Base-by-base conservation (phyloP, 1,140 invertebrate species). In the Eriocheir sinensis region DNA sequence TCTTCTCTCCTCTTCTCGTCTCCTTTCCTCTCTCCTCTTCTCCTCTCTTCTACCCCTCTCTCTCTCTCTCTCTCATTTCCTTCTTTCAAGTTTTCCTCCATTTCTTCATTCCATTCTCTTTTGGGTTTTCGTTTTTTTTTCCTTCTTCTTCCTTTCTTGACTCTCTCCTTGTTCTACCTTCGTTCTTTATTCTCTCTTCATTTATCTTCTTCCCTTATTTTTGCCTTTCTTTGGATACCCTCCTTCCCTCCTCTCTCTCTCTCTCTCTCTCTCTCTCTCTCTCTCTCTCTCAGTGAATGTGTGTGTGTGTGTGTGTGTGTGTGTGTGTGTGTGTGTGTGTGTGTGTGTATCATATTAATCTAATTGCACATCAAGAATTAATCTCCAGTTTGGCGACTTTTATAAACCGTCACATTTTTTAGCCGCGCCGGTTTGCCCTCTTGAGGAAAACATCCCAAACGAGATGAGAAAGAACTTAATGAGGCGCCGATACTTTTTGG, bases 401-500 rank as follows among this genome's bases (percentile, higher is more conserved):
- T 6, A n/a, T n/a, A 72, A 72, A 72, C 60, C 17, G 12, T 21
- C 17, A 72, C n/a, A n/a, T n/a, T n/a, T 72, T 72, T 72, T 72
- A 72, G 60, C 6, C 27, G 60, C 60, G 60, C 21, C 60, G 60
- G 60, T 72, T 72, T 72, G n/a, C 60, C 60, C 60, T 72, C n/a
- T n/a, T 21, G 60, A n/a, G 21, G 21, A 72, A 72, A 72, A 72
- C n/a, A 72, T 72, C 21, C 60, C 27, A 72, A 72, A 72, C 60
- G 60, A 72, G 60, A 72, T 72, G 60, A 72, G 60, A 72, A 72
- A 72, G 60, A 72, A 72, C 60, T 72, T 72, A 72, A 72, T 72
- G 60, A 72, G 60, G 60, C 60, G 60, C 60, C 17, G 12, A 72
- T n/a, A 72, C 12, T 72, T 72, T 72, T 72, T 72, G 12, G n/a